phyloP scores from a whole-genome alignment of 2,797 vertebrate genomes.

The Characodon lateralis region DNA sequence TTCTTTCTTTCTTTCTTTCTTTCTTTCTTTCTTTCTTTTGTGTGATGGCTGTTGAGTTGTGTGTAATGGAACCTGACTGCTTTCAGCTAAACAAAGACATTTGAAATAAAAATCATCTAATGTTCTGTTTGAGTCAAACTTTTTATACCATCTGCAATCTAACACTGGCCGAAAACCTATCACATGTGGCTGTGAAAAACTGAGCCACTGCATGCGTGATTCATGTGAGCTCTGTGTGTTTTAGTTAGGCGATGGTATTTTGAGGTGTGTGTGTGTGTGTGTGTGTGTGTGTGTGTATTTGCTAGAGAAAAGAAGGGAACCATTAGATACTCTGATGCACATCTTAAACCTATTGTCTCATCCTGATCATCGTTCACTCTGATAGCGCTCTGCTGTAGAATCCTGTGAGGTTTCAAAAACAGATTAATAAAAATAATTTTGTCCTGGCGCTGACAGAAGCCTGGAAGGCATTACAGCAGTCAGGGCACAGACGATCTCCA shows the following conservation, averaged over 20 bases:
- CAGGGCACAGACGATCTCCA: conserved; percentile 58
- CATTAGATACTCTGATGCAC: conserved; percentile 57
- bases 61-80: conserved; percentile 53
- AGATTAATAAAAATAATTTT: conserved; percentile 74
- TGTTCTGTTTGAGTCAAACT: neutral
- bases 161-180: conserved; percentile 25
- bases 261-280: conserved; percentile 13
- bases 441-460: conserved; percentile 52
- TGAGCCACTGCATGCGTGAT: neutral
- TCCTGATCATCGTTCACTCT: conserved; percentile 55
- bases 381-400: conserved; percentile 62
- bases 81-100: conserved; percentile 49
- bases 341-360: conserved; percentile 62
- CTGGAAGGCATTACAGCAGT: conserved; percentile 67
- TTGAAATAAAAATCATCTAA: conserved; percentile 47
- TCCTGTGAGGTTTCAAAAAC: conserved; percentile 72
- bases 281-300: conserved; percentile 9
- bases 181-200: conserved; percentile 9
- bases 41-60: conserved; percentile 27
- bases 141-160: conserved; percentile 32
- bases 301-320: conserved; percentile 37
- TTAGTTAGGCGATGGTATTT: conserved; percentile 3
- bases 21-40: neutral
- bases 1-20: conserved; percentile 13
- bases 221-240: conserved; percentile 5